A percentile compares a stretch with the other conserved stretches of the same genome.
phyloP scores from a whole-genome alignment of 2,797 vertebrate species.

The Avahi laniger region DNA sequence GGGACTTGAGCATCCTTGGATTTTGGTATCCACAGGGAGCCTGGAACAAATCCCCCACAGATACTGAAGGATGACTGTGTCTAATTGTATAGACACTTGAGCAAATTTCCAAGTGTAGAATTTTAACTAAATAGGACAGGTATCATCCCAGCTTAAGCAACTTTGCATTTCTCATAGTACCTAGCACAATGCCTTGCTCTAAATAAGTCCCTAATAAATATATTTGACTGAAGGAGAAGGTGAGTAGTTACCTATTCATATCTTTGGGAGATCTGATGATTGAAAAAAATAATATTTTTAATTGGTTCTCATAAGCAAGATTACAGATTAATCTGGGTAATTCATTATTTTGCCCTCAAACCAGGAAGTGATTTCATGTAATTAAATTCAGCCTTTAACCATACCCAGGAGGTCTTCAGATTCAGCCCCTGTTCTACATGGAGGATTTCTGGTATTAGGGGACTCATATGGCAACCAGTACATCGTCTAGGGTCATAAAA shows the following conservation, averaged over 20 bases:
- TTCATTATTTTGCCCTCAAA: constrained; percentile 7
- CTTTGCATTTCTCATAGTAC: background rate
- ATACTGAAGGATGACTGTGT: background rate
- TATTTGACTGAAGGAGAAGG: background rate
- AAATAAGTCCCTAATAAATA: background rate
- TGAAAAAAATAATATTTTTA: constrained; percentile 4
- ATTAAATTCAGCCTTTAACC: constrained; percentile 5
- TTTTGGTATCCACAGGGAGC: background rate
- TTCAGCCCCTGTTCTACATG: background rate
- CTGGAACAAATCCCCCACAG: background rate
- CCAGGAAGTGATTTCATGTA: background rate
- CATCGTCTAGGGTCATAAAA: background rate
- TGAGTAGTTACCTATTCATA: background rate
- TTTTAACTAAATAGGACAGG: background rate
- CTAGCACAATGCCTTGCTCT: background rate
- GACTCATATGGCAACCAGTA: background rate
- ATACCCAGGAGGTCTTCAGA: background rate
- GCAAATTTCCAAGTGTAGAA: background rate
- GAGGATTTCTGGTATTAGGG: background rate
- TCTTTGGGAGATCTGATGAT: background rate
- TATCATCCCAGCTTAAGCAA: background rate
- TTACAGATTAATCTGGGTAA: background rate
- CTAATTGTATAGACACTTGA: background rate
- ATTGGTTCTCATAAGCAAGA: background rate
- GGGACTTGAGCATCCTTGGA: background rate